These are phyloP conservation scores for Embidobia sp. DNA, from an alignment of 2,888 invertebrate genomes.

Conservation along the genomic window DNA sequence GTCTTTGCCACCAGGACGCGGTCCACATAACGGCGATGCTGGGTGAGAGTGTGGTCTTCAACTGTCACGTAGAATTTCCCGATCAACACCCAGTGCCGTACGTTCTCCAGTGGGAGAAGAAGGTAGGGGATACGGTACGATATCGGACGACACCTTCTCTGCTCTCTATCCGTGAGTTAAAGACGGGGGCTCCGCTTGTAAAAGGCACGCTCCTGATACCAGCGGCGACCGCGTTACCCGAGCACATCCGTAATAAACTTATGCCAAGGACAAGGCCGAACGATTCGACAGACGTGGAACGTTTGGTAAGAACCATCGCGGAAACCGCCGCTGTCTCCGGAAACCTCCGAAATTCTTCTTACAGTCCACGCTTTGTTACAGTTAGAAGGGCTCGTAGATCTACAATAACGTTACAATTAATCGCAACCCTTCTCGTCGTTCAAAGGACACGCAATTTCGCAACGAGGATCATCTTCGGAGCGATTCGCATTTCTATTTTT, in stretches of 20 bases:
- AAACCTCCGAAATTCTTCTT: conserved; percentile 64
- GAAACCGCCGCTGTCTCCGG: conserved; percentile 62
- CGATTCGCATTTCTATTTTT: no score
- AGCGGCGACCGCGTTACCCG: conserved; percentile 68
- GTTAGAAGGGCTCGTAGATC: conserved; percentile 24
- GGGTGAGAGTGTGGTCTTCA: conserved; percentile 98
- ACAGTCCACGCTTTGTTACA: conserved; percentile 41
- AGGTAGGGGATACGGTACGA: conserved; percentile 98
- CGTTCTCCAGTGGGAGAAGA: conserved; percentile 99
- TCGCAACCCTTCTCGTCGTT: conserved; percentile 11
- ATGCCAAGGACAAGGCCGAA: conserved; percentile 64
- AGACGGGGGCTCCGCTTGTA: conserved; percentile 76
- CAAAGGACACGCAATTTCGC: no score
- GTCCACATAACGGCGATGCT: conserved; percentile 98
- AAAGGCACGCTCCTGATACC: conserved; percentile 73
- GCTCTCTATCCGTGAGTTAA: conserved; percentile 81
- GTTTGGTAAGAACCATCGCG: conserved; percentile 69
- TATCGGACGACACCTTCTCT: conserved; percentile 83
- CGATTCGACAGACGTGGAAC: conserved; percentile 66
- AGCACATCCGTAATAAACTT: conserved; percentile 66
- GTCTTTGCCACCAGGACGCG: conserved; percentile 92
- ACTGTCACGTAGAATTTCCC: conserved; percentile 98
- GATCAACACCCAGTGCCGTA: conserved; percentile 97
- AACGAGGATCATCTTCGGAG: no score
- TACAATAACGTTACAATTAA: conserved; percentile 31